Base-by-base conservation (phyloP, 2,888 invertebrate species). In the Stegana nigrithorax region DNA sequence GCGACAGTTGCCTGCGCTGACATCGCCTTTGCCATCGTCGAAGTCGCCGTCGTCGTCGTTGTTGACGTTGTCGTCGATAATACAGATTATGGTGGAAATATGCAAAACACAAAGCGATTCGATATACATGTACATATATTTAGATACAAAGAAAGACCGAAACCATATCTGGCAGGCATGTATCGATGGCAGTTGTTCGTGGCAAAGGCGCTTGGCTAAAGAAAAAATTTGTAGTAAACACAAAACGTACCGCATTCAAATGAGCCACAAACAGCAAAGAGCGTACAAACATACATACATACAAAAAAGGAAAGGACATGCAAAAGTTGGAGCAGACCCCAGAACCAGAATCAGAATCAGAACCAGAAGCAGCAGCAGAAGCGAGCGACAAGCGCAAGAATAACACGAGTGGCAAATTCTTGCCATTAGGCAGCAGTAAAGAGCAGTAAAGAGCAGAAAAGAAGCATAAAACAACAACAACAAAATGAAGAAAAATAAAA, bases 71-170 rank as follows among this genome's bases (percentile, higher is more conserved):
- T 68, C 69, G 67, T 68, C 71, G 72, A 75, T 73, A 73, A 71
- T 71, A 71, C 69, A 72, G 73, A 72, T 72, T 73, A 73, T 73
- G 67, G 65, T 67, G 66, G 65, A 73, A 73, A 74, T 71, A 71
- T 70, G 67, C 65, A 70, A 65, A 71, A 67, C 60, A 66, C 60
- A 60, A 36, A 39, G 10, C 39, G 17, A 36, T 3, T 36, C 36
- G 17, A 65, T 29, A 45, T 19, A 50, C 29, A 42, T n/a, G 42
- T 25, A n/a, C n/a, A n/a, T n/a, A 68, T 67, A 67, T 59, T 63
- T 64, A 50, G 5, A 32, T 50, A 62, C 65, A 55, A 67, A 67
- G 45, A 47, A 55, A 19, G 21, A 67, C 59, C 59, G 59, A 67
- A 67, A 62, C 62, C 67, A 67, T 62, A 12, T 4, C 26, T 6